Percentiles rank a stretch among this genome's conserved stretches.
These are phyloP conservation scores for Brienomyrus brachyistius DNA, from an alignment of 2,113 vertebrate genomes.

Conservation along the genomic window DNA sequence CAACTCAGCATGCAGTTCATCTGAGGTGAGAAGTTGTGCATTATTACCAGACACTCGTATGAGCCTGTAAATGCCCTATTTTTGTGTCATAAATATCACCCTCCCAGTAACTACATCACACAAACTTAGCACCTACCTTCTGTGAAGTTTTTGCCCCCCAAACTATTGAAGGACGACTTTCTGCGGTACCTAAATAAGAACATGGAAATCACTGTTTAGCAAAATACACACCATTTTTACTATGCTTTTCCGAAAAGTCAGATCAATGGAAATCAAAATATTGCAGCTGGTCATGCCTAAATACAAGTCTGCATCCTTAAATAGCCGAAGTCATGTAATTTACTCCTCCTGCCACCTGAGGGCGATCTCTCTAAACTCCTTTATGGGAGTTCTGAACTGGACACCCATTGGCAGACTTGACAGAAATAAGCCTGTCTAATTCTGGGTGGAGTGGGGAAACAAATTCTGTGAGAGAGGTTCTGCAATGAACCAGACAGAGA, in stretches of 20 bases:
- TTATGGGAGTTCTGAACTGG: not conserved
- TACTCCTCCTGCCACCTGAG: not conserved
- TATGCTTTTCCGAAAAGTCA: not conserved
- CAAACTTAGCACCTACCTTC: slow-evolving; percentile 70
- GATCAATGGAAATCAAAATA: not conserved
- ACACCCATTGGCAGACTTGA: not conserved
- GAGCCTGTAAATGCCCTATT: not conserved
- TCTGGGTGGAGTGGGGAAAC: not conserved
- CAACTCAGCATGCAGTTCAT: slow-evolving; percentile 94
- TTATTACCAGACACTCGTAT: slow-evolving; percentile 20
- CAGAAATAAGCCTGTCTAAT: not conserved
- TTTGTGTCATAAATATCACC: not conserved
- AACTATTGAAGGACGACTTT: slow-evolving; percentile 80
- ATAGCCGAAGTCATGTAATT: not conserved
- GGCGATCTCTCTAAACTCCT: not conserved
- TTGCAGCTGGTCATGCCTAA: not conserved
- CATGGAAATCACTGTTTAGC: not conserved
- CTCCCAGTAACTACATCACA: not conserved
- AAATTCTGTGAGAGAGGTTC: not conserved
- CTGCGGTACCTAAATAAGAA: slow-evolving; percentile 71
- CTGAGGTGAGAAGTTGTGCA: slow-evolving; percentile 51
- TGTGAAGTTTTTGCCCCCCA: slow-evolving; percentile 72
- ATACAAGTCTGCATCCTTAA: not conserved
- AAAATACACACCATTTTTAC: not conserved
- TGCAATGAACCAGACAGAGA: not conserved